These are phyloP conservation scores for Platycheirus albimanus DNA, from an alignment of 2,888 invertebrate species.

Conservation along the genomic window DNA sequence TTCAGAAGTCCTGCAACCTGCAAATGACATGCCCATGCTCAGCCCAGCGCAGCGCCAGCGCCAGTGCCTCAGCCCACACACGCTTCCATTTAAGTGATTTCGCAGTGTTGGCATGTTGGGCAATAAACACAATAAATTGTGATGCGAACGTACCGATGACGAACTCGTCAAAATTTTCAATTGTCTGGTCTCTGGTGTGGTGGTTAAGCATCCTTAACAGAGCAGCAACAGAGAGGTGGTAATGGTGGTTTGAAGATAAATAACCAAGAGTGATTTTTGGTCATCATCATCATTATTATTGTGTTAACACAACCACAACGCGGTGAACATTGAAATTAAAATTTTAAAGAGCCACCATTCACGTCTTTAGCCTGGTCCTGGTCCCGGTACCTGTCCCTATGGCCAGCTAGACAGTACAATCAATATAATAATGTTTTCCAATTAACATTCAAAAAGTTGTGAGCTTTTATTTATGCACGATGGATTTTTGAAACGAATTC, in stretches of 20 bases:
- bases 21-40: constrained; percentile 37
- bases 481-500: constrained; percentile 21
- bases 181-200: too few relatives aligned
- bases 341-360: too few relatives aligned
- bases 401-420: too few relatives aligned
- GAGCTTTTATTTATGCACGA: neutral
- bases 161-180: constrained; percentile 52
- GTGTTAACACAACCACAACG: constrained; percentile 57
- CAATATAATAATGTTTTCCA: constrained; percentile 19
- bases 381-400: too few relatives aligned
- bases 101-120: constrained; percentile 27
- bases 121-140: constrained; percentile 48
- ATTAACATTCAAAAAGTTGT: constrained; percentile 16
- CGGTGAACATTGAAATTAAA: constrained; percentile 43
- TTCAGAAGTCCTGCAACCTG: constrained; percentile 34
- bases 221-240: too few relatives aligned
- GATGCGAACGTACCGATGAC: constrained; percentile 39
- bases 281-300: constrained; percentile 63
- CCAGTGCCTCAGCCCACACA: constrained; percentile 13
- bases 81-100: constrained; percentile 12
- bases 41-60: too few relatives aligned
- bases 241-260: too few relatives aligned
- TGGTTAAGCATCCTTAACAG: constrained; percentile 39
- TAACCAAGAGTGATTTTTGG: constrained; percentile 53
- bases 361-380: too few relatives aligned